phyloP scores from a whole-genome alignment of 2,113 vertebrate genomes.

The Etheostoma spectabile region DNA sequence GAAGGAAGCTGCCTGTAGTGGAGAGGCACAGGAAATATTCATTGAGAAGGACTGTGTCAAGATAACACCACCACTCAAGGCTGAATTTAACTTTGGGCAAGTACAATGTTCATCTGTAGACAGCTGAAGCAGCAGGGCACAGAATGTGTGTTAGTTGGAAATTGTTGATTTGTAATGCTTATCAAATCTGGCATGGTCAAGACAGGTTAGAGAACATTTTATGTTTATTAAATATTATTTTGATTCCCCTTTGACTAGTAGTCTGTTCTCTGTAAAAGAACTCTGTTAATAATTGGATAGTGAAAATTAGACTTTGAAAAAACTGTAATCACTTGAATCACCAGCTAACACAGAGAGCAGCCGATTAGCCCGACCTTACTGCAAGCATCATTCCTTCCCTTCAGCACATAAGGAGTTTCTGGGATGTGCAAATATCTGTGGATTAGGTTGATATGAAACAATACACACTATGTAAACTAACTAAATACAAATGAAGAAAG shows the following conservation, averaged over 20 bases:
- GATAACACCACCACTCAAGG: not conserved
- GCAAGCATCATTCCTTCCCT: slow-evolving; percentile 10
- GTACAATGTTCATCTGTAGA: not conserved
- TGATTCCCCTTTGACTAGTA: not conserved
- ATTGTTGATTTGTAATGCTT: slow-evolving; percentile 12
- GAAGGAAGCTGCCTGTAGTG: slow-evolving; percentile 89
- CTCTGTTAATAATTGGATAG: not conserved
- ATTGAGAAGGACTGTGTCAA: slow-evolving; percentile 4
- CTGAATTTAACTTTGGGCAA: not conserved
- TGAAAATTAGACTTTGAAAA: not conserved
- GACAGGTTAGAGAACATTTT: not conserved
- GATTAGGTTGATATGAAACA: not conserved
- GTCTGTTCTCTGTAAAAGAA: not conserved
- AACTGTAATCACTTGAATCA: slow-evolving; percentile 19
- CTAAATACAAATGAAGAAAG: not conserved
- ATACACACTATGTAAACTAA: not conserved
- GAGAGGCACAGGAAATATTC: not conserved
- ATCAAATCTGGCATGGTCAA: not conserved
- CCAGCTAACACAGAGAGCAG: slow-evolving; percentile 39
- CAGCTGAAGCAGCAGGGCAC: slow-evolving; percentile 19
- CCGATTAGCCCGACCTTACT: not conserved
- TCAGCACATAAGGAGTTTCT: not conserved
- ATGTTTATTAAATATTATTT: too few relatives aligned
- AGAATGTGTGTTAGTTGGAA: slow-evolving; percentile 39
- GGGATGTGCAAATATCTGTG: not conserved